Evolutionary conservation across 2,888 invertebrate genomes (phyloP).

Genomic region (Blomia tropicalis): DNA sequence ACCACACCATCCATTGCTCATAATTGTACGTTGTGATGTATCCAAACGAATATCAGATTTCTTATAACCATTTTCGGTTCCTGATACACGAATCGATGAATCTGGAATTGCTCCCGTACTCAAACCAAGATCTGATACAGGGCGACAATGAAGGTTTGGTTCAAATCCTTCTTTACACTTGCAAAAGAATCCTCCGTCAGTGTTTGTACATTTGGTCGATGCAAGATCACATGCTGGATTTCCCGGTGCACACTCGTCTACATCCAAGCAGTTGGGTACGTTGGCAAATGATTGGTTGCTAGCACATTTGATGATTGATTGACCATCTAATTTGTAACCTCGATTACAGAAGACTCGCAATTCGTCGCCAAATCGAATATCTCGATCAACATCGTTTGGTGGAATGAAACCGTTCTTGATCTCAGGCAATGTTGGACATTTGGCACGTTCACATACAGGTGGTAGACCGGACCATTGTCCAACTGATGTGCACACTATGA

Average conservation of each 20-base stretch:
- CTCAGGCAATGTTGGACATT: conserved; percentile 34
- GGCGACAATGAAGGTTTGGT: conserved; percentile 52
- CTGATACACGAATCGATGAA: conserved; percentile 67
- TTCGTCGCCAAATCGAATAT: conserved; percentile 69
- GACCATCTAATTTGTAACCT: conserved; percentile 59
- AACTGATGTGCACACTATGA: conserved; percentile 81
- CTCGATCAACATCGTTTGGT: conserved; percentile 42
- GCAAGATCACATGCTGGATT: conserved; percentile 67
- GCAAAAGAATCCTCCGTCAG: conserved; percentile 65
- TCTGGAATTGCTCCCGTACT: conserved; percentile 77
- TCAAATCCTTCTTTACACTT: conserved; percentile 47
- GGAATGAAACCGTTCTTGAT: conserved; percentile 74
- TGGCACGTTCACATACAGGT: conserved; percentile 56
- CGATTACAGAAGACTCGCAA: conserved; percentile 77
- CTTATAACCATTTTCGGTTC: conserved; percentile 60
- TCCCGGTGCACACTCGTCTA: conserved; percentile 64
- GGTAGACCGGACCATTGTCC: conserved; percentile 87
- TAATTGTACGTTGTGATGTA: conserved; percentile 35
- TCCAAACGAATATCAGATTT: conserved; percentile 69
- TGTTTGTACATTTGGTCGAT: conserved; percentile 76
- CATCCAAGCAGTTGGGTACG: conserved; percentile 64
- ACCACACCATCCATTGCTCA: conserved; percentile 69
- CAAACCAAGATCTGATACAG: conserved; percentile 70
- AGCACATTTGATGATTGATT: conserved; percentile 69
- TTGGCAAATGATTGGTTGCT: conserved; percentile 64